Percentiles rank a stretch among this genome's conserved stretches.
Conservation (phyloP, 1,140 invertebrate genomes). For the Drosophila ogumai region DNA sequence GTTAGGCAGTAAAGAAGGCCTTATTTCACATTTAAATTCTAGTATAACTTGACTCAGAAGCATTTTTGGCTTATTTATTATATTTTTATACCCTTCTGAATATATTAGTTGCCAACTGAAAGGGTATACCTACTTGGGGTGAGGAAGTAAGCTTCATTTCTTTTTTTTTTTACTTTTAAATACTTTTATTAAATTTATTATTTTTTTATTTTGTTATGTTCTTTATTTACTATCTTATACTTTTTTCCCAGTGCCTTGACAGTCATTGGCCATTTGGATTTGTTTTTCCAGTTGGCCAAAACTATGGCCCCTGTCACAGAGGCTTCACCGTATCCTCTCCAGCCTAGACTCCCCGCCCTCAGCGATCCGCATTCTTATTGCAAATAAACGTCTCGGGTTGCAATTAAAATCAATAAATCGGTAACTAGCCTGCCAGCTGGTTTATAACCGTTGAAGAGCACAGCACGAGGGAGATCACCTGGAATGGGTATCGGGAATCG, state of each 20-base stretch:
- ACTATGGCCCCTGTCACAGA: conserved; percentile 69
- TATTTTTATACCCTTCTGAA: too few species aligned
- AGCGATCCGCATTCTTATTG: conserved; percentile 69
- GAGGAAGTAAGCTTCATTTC: too few species aligned
- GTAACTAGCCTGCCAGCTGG: conserved; percentile 81
- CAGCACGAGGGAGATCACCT: conserved; percentile 35
- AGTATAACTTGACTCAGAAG: too few species aligned
- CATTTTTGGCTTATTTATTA: too few species aligned
- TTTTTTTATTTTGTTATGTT: neutral
- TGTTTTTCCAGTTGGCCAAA: conserved; percentile 78
- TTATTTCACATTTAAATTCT: too few species aligned
- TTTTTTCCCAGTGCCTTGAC: neutral
- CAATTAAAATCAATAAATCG: conserved; percentile 83
- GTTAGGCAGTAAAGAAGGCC: too few species aligned
- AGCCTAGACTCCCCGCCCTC: conserved; percentile 53
- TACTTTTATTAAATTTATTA: neutral
- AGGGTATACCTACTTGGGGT: too few species aligned
- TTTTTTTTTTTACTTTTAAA: neutral
- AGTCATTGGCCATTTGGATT: conserved; percentile 43
- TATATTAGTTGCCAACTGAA: too few species aligned
- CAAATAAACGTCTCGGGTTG: conserved; percentile 79
- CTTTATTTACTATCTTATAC: too few species aligned
- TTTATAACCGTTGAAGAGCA: conserved; percentile 69
- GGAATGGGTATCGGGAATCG: neutral
- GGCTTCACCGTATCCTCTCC: conserved; percentile 11